Conservation (phyloP, 2,797 vertebrate genomes). For the Orestias chungarensis region DNA sequence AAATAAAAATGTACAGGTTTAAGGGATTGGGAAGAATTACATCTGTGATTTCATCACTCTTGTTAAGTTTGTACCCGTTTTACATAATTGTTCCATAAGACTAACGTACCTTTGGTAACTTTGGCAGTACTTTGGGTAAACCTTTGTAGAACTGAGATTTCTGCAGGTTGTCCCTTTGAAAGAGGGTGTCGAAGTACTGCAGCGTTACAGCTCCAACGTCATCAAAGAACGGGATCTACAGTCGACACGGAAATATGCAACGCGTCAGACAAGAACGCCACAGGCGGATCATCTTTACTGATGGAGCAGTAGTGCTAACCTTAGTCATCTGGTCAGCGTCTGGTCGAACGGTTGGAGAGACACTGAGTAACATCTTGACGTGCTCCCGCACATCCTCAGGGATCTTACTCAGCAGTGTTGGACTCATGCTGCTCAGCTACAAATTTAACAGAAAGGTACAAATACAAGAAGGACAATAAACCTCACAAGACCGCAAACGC, state of each 20-base stretch:
- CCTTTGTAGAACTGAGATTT: constrained; percentile 99
- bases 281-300: neutral
- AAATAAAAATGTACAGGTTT: neutral
- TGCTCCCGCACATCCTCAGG: constrained; percentile 94
- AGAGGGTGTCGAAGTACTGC: constrained; percentile 97
- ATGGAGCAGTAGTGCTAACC: constrained; percentile 71
- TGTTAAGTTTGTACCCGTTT: neutral
- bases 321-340: constrained; percentile 99
- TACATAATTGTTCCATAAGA: neutral
- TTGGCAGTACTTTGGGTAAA: constrained; percentile 95
- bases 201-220: constrained; percentile 95
- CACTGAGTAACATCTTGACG: constrained; percentile 93
- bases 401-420: constrained; percentile 85
- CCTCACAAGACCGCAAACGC: too few species aligned
- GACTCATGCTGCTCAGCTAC: constrained; percentile 92
- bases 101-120: constrained; percentile 90
- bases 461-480: neutral
- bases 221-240: constrained; percentile 96
- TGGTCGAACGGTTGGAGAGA: constrained; percentile 91
- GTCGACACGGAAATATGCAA: neutral
- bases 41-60: neutral
- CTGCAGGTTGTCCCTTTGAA: constrained; percentile 98
- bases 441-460: neutral
- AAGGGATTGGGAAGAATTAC: neutral
- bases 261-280: neutral